Base-by-base conservation (phyloP, 2,797 vertebrate genomes). In the Artibeus jamaicensis region DNA sequence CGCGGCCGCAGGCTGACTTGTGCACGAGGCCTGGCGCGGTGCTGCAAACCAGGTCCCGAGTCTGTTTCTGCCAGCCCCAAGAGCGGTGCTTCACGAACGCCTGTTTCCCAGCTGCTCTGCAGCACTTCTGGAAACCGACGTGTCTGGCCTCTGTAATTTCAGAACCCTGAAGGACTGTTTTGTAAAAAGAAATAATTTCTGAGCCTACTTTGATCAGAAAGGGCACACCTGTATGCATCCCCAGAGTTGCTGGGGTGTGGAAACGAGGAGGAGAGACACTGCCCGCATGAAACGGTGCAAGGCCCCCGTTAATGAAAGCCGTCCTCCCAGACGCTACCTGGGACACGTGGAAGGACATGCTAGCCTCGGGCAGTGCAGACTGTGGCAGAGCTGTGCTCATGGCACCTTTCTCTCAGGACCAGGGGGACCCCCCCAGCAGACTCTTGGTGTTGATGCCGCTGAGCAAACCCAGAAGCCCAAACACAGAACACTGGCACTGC, bases 11-110 rank as follows among this genome's bases (percentile, higher is more conserved):
- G 11, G 2, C 4, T 1, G 50, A 68, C 79, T 81, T 12, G 32
- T 1, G 15, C 0, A 9, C 0, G 50, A 53, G 67, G 48, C 39
- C 0, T 12, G 22, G 10, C 11, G 37, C 2, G n/a, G 21, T 34
- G 21, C 37, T 67, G 11, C 12, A 19, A 5, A 70, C 68, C 11
- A 0, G n/a, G 48, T 8, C 16, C 73, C 50, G 42, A 6, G 71
- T 21, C 32, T 9, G 24, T 5, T 55, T 29, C 34, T 4, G 73
- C 67, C 48, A 70, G 53, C 44, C 4, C 18, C 53, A 42, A 18
- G 22, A 11, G 44, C 44, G 55, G 73, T 81, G 50, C 42, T 46
- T 77, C 0, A 1, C 3, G 12, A 57, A 18, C 0, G 10, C 9
- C 67, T 16, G 12, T 26, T 53, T 34, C 18, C 37, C 15, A n/a